Evolutionary conservation across 1,140 invertebrate species (phyloP), one percentile per base, ranked within the genome.

Genomic region (Calephelis nemesis): DNA sequence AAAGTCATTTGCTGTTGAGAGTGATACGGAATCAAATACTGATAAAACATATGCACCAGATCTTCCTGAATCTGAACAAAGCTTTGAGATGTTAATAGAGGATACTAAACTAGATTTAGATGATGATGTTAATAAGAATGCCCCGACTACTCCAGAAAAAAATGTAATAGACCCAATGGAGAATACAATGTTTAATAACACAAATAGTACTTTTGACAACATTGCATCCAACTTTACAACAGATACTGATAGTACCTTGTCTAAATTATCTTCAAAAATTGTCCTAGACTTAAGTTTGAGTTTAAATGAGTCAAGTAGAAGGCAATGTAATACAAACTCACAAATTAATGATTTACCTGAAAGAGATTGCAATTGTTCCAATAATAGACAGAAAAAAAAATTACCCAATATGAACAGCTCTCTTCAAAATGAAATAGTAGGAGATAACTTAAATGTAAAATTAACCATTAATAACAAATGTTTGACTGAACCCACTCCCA

Each of bases 41-140:
- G 83, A 88, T 49, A 87, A 78, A 63, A 87, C 83, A 69, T 84
- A 90, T 74, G 86, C 84, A 45, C 82, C 85, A n/a, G 86, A 88
- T 13, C 73, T 86, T 13, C 82, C 83, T 19, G 87, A 87, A 62
- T 82, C 70, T 58, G 87, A 88, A 70, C 77, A 84, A 30, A 74
- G 65, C 13, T 79, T 74, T 72, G 82, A 81, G 40, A 40, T 81
- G 8, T 67, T 77, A 47, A 9, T 66, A 13, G 76, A 79, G 30
- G 72, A 77, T 47, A 66, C 78, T 11, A 64, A 79, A 63, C 6
- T 67, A 49, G 63, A 65, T 58, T 67, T 69, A 50, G 77, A 72
- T 66, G 52, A 58, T 47, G 71, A 73, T 62, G 40, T 60, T 62
- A 71, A 63, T 63, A 40, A 52, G 60, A 47, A 48, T 50, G 19